Evolutionary conservation across 2,113 vertebrate species (phyloP).

Genomic region (Trematocara nigrifrons): DNA sequence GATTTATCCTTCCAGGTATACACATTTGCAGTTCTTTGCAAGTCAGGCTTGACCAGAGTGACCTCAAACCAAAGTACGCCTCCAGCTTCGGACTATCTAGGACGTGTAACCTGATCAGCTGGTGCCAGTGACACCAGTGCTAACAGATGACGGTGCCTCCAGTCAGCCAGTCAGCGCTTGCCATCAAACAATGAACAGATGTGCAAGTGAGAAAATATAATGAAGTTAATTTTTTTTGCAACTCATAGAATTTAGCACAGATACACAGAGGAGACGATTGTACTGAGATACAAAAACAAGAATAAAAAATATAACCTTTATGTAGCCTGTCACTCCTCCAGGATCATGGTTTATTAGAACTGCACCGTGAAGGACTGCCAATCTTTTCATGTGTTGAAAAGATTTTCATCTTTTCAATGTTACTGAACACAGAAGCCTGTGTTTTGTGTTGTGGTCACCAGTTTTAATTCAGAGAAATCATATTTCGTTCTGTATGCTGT

Average conservation of each 20-base stretch:
- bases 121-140: slow-evolving; percentile 15
- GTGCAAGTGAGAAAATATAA: slow-evolving; percentile 10
- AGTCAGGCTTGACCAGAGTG: not conserved
- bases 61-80: not conserved
- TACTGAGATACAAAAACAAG: not conserved
- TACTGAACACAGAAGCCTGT: not conserved
- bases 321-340: not conserved
- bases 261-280: not conserved
- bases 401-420: not conserved
- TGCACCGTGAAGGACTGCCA: not conserved
- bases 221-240: not conserved
- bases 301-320: not conserved
- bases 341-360: not conserved
- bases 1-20: not conserved
- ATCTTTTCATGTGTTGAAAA: too few species aligned
- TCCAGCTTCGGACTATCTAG: not conserved
- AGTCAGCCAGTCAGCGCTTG: not conserved
- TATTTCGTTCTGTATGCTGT: not conserved
- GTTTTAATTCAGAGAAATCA: not conserved
- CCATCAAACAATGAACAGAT: slow-evolving; percentile 33
- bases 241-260: not conserved
- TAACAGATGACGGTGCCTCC: slow-evolving; percentile 52
- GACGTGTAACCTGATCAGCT: slow-evolving; percentile 10
- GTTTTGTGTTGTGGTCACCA: not conserved
- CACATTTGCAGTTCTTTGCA: not conserved